These are phyloP conservation scores for Myrmecobius fasciatus DNA, from an alignment of 2,113 vertebrate species.

Conservation along the genomic window DNA sequence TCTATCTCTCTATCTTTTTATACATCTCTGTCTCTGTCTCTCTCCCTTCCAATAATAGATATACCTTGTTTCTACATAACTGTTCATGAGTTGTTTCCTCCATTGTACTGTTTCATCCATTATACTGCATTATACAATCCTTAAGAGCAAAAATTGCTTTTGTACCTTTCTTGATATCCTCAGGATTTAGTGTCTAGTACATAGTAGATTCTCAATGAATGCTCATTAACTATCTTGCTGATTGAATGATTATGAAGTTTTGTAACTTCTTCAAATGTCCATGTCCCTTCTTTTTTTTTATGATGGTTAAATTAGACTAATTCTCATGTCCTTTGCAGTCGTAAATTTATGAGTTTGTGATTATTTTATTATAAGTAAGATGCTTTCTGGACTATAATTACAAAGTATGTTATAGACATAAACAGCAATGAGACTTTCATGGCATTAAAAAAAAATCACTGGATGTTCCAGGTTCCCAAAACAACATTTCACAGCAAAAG, in stretches of 20 bases:
- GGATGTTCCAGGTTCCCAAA: background rate
- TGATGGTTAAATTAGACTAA: background rate
- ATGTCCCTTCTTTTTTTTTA: background rate
- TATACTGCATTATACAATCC: no score
- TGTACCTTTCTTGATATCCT: background rate
- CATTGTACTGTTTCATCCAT: no score
- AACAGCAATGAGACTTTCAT: background rate
- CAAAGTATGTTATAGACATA: background rate
- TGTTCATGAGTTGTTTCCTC: background rate
- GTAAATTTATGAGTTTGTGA: background rate
- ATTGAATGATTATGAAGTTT: background rate
- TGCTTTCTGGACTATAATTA: background rate
- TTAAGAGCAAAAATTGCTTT: background rate
- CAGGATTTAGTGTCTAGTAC: background rate
- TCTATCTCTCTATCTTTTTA: no score
- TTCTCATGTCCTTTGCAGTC: background rate
- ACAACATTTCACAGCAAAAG: background rate
- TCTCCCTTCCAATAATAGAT: background rate
- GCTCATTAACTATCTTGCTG: background rate
- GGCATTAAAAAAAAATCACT: background rate
- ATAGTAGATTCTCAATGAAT: background rate
- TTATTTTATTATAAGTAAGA: background rate
- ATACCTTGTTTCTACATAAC: background rate
- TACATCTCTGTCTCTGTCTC: no score
- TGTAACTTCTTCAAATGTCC: background rate